phyloP scores from a whole-genome alignment of 1,140 invertebrate species.

The Zaprionus gabonicus region DNA sequence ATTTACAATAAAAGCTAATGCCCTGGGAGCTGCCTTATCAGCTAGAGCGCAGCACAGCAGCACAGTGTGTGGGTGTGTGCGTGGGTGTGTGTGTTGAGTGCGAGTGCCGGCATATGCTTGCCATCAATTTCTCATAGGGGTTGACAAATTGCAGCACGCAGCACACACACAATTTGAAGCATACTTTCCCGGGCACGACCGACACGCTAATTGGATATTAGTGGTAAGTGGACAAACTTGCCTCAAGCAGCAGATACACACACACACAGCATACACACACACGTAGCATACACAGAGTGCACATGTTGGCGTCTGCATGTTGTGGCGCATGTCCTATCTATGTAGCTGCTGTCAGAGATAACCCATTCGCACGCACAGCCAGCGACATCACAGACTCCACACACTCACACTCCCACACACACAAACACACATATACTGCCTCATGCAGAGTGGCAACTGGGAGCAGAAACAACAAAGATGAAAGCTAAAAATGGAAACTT shows the following conservation, averaged over 20 bases:
- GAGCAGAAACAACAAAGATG: conserved; percentile 17
- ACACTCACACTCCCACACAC: neutral
- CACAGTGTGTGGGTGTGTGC: conserved; percentile 38
- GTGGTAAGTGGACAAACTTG: conserved; percentile 58
- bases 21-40: conserved; percentile 71
- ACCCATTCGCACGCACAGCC: conserved; percentile 37
- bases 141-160: conserved; percentile 71
- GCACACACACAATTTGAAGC: conserved; percentile 62
- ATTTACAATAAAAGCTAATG: conserved; percentile 73
- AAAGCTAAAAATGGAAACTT: conserved; percentile 24
- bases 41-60: conserved; percentile 33
- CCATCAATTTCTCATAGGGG: conserved; percentile 50
- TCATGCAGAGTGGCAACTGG: neutral
- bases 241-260: conserved; percentile 13
- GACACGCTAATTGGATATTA: conserved; percentile 76
- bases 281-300: neutral
- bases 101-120: conserved; percentile 62
- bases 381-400: neutral
- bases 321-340: conserved; percentile 66
- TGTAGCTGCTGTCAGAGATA: conserved; percentile 48
- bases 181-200: conserved; percentile 62
- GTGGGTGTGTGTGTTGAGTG: conserved; percentile 34
- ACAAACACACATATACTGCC: neutral
- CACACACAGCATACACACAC: neutral
- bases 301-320: neutral